These are phyloP conservation scores for Apamea anceps DNA, from an alignment of 2,888 invertebrate species.

Conservation along the genomic window DNA sequence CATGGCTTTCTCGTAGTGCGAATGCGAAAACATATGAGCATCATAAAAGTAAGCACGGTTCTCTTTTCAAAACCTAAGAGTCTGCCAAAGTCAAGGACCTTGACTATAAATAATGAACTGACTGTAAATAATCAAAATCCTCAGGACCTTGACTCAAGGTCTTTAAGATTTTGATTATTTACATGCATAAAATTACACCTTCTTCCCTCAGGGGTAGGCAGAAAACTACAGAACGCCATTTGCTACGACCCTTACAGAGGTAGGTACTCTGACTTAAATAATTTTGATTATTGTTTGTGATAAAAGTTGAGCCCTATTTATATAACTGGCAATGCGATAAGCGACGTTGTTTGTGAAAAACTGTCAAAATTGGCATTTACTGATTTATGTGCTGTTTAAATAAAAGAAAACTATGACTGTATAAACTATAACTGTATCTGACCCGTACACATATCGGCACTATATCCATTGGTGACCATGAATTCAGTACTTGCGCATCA, in stretches of 20 bases:
- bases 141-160: too few relatives aligned
- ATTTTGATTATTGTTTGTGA: not conserved
- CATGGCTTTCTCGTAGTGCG: not conserved
- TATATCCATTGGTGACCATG: too few relatives aligned
- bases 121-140: too few relatives aligned
- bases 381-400: too few relatives aligned
- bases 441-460: not conserved
- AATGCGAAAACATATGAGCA: slow-evolving; percentile 26
- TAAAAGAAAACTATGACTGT: not conserved
- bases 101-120: too few relatives aligned
- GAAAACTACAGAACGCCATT: not conserved
- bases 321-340: not conserved
- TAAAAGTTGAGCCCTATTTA: not conserved
- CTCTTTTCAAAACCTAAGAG: not conserved
- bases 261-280: not conserved
- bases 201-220: too few relatives aligned
- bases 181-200: too few relatives aligned
- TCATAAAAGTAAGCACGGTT: not conserved
- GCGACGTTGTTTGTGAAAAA: too few relatives aligned
- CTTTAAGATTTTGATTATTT: not conserved
- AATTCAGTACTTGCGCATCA: too few relatives aligned
- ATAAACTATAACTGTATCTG: not conserved
- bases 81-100: not conserved
- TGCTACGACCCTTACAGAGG: too few relatives aligned
- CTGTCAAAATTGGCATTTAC: too few relatives aligned